Evolutionary conservation across 2,888 invertebrate genomes (phyloP).

Genomic region (Embidobia sp.): DNA sequence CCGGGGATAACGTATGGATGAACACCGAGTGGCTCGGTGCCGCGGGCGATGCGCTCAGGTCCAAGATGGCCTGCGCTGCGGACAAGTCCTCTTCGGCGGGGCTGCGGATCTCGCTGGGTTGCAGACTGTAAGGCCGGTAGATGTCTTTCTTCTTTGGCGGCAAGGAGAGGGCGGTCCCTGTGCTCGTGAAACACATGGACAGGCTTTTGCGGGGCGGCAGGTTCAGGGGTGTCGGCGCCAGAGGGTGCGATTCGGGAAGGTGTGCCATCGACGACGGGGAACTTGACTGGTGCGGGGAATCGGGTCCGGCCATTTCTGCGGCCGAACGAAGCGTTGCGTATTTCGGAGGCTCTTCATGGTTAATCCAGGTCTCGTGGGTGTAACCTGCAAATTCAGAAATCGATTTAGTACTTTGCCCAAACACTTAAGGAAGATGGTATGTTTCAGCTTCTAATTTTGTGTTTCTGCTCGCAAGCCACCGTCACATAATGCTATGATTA

Average conservation of each 20-base stretch:
- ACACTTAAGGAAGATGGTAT: too few species aligned
- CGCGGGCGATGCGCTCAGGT: constrained; percentile 93
- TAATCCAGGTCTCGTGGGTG: constrained; percentile 79
- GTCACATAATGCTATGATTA: too few species aligned
- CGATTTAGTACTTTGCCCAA: too few species aligned
- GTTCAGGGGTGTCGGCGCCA: constrained; percentile 68
- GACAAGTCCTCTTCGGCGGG: constrained; percentile 92
- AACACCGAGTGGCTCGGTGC: constrained; percentile 79
- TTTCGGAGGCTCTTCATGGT: constrained; percentile 82
- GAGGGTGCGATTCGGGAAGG: constrained; percentile 67
- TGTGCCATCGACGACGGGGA: constrained; percentile 68
- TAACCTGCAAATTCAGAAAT: constrained; percentile 73
- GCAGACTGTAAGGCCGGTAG: constrained; percentile 91
- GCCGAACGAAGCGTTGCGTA: constrained; percentile 83
- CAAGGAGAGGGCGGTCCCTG: constrained; percentile 90
- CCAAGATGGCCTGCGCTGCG: constrained; percentile 94
- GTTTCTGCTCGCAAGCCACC: too few species aligned
- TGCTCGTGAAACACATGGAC: constrained; percentile 93
- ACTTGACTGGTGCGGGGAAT: constrained; percentile 65
- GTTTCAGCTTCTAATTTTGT: too few species aligned
- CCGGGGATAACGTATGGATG: constrained; percentile 84
- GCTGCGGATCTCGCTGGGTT: constrained; percentile 82
- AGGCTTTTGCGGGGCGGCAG: constrained; percentile 84
- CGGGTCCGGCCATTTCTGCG: constrained; percentile 81
- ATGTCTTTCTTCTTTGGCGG: constrained; percentile 96